Percentiles rank a stretch among this genome's conserved stretches.
These are phyloP conservation scores for Eupeodes luniger DNA, from an alignment of 2,888 invertebrate species.

Conservation along the genomic window DNA sequence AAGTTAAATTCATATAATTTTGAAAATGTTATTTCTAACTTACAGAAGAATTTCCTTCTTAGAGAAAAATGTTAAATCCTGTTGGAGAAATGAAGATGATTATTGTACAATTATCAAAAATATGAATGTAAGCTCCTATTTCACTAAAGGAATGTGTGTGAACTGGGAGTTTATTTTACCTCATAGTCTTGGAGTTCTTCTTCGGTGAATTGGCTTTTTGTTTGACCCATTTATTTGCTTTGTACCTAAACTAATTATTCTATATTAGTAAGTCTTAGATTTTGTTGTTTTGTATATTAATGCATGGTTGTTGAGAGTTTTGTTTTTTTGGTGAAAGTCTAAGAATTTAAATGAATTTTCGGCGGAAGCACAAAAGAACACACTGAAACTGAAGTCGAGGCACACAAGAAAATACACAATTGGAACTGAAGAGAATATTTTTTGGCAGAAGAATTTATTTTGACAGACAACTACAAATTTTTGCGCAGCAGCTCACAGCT, in stretches of 20 bases:
- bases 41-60: constrained; percentile 96
- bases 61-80: constrained; percentile 97
- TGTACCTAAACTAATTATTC: constrained; percentile 16
- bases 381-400: not conserved
- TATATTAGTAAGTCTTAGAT: not conserved
- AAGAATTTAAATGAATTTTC: not conserved
- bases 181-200: constrained; percentile 96
- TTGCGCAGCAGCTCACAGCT: not conserved
- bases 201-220: constrained; percentile 93
- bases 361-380: constrained; percentile 18
- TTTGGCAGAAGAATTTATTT: not conserved
- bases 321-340: constrained; percentile 14
- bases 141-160: constrained; percentile 39
- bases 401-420: not conserved
- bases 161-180: constrained; percentile 84
- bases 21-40: constrained; percentile 83
- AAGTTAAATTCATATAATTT: not conserved
- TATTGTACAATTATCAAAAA: constrained; percentile 78
- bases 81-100: constrained; percentile 62
- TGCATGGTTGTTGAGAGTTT: constrained; percentile 54
- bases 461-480: not conserved
- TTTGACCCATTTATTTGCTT: constrained; percentile 88
- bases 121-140: not conserved
- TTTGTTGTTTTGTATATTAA: constrained; percentile 35
- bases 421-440: not conserved